Base-by-base conservation (phyloP, 2,797 vertebrate genomes). In the Oreortyx pictus region DNA sequence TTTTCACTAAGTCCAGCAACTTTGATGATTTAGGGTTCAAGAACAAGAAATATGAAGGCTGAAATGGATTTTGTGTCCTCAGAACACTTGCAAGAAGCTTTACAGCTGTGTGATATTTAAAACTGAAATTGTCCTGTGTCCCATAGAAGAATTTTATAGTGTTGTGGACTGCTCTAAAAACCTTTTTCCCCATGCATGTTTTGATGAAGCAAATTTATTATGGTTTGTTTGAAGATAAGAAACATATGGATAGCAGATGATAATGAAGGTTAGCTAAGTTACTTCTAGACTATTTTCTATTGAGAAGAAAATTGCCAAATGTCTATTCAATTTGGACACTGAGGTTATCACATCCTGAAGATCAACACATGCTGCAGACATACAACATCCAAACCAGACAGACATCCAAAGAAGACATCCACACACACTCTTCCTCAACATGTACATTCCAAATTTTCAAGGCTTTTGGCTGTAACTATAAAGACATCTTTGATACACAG, bases 321-420 rank as follows among this genome's bases (percentile, higher is more conserved):
- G 13, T 70, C 80, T 84, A 61, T 88, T 49, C 19, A 9, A 23
- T 62, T 94, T 64, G 90, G 54, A 67, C 7, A 44, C 11, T 64
- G 35, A 80, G 61, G 52, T 81, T 87, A 75, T 77, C 25, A 0
- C 27, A 71, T 61, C 31, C 57, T 41, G 50, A 77, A 87, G 62
- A 77, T 90, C 89, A 89, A 74, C 59, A 62, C 70, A 68, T 82
- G 76, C 74, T 81, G 82, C 81, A 88, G 85, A 79, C 67, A 78
- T 59, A 89, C 3, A 1, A 35, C 24, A 79, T 65, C 59, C 73
- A 82, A 68, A n/a, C 24, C 37, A 57, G 44, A n/a, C 41, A 13
- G 57, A 20, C 24, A 35, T 52, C 27, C 88, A 86, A 47, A 4
- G 2, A 88, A 78, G 27, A 50, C 25, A 64, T 79, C 29, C n/a